Evolutionary conservation across 1,140 invertebrate species (phyloP).

Genomic region (Bombus sylvicola): DNA sequence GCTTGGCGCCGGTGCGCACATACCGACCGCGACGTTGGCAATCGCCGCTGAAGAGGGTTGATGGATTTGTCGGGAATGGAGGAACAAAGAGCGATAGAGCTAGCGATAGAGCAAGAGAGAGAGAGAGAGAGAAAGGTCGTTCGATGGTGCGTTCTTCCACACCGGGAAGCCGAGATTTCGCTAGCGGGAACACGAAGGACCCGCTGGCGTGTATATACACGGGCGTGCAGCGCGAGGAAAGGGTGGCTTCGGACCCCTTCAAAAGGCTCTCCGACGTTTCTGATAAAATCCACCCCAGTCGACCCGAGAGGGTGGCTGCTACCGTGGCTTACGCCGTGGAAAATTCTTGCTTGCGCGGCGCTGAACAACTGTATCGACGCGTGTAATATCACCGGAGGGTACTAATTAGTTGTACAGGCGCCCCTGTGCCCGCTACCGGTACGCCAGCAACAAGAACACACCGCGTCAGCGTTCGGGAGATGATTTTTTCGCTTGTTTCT

Average conservation of each 20-base stretch:
- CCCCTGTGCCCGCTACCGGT: background rate
- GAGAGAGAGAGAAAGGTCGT: background rate
- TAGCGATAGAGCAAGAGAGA: no score
- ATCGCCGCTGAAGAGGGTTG: conserved; percentile 54
- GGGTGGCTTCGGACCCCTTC: conserved; percentile 32
- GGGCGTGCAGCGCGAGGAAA: conserved; percentile 29
- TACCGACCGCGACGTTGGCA: conserved; percentile 33
- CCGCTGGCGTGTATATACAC: conserved; percentile 38
- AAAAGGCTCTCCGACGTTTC: conserved; percentile 57
- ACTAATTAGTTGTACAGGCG: conserved; percentile 50
- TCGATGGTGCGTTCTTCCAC: conserved; percentile 28
- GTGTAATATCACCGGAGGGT: conserved; percentile 56
- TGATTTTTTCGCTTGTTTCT: conserved; percentile 42
- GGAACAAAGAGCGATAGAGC: background rate
- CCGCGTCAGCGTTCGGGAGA: conserved; percentile 32
- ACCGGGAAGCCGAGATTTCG: conserved; percentile 58
- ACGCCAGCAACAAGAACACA: conserved; percentile 27
- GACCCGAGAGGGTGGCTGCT: conserved; percentile 33
- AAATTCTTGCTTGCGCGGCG: conserved; percentile 51
- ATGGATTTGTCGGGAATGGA: conserved; percentile 55
- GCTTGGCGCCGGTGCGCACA: conserved; percentile 16
- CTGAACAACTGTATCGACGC: conserved; percentile 56
- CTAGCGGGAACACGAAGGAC: conserved; percentile 49
- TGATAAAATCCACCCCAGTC: conserved; percentile 59
- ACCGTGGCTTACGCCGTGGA: conserved; percentile 38